These are phyloP conservation scores for Nomada hirtipes DNA, from an alignment of 2,888 invertebrate species.

Conservation along the genomic window DNA sequence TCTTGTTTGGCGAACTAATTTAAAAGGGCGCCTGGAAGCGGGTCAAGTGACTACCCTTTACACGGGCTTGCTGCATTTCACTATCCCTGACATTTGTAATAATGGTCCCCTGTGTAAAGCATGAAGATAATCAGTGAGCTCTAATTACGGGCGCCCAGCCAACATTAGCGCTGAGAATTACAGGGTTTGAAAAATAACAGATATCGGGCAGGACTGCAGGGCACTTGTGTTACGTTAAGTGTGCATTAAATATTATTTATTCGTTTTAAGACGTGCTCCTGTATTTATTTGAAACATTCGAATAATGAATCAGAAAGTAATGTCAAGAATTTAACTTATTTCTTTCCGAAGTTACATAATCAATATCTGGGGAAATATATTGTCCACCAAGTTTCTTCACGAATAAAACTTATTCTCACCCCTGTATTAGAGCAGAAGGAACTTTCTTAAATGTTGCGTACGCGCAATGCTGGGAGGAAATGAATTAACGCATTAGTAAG, in stretches of 20 bases:
- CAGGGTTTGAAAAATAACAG: not conserved
- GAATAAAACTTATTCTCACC: too few species aligned
- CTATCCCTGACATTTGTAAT: constrained; percentile 35
- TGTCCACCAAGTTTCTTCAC: too few species aligned
- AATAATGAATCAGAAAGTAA: too few species aligned
- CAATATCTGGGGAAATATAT: too few species aligned
- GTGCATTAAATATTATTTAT: not conserved
- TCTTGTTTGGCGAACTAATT: constrained; percentile 71
- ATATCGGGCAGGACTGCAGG: not conserved
- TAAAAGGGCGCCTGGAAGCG: constrained; percentile 66
- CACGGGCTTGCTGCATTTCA: constrained; percentile 4
- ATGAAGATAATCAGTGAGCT: not conserved
- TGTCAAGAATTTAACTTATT: too few species aligned
- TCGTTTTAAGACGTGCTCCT: not conserved
- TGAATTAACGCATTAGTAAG: not conserved
- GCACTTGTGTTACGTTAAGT: not conserved
- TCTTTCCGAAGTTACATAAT: too few species aligned
- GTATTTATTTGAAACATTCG: too few species aligned
- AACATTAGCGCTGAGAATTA: constrained; percentile 1
- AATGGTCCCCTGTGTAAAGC: not conserved
- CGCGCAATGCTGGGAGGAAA: too few species aligned
- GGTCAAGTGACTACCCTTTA: constrained; percentile 61
- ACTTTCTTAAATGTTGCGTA: not conserved
- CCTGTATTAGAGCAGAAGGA: too few species aligned
- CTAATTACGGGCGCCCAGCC: constrained; percentile 6